Evolutionary conservation across 2,888 invertebrate genomes (phyloP).

Genomic region (Halictus quadricinctus): DNA sequence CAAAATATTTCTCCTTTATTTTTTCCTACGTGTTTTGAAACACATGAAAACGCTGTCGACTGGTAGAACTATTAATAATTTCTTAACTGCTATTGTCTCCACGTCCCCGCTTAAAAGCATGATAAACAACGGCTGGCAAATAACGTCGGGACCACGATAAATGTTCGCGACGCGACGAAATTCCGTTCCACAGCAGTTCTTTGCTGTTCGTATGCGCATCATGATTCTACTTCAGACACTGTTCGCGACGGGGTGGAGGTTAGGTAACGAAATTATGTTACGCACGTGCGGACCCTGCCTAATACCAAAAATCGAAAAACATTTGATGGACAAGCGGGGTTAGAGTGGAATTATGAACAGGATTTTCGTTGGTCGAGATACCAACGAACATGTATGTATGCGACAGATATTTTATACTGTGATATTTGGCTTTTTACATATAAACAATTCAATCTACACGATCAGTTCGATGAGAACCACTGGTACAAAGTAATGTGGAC

Average conservation of each 20-base stretch:
- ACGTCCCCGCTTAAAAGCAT: background rate
- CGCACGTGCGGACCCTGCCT: background rate
- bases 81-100: background rate
- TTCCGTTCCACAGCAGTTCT: background rate
- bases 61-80: background rate
- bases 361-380: background rate
- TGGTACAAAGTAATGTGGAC: background rate
- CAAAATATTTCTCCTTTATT: background rate
- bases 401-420: no score
- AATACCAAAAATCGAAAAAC: conserved; percentile 1
- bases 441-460: no score
- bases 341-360: background rate
- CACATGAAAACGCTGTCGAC: background rate
- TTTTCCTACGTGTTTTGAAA: background rate
- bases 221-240: conserved; percentile 6
- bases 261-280: conserved; percentile 9
- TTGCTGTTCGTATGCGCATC: conserved; percentile 2
- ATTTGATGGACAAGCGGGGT: background rate
- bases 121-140: background rate
- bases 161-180: conserved; percentile 11
- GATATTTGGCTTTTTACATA: no score
- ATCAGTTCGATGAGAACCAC: no score
- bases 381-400: no score
- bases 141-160: background rate
- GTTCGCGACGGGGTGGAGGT: background rate